Conservation (phyloP, 2,797 vertebrate genomes). For the Poecile montanus region DNA sequence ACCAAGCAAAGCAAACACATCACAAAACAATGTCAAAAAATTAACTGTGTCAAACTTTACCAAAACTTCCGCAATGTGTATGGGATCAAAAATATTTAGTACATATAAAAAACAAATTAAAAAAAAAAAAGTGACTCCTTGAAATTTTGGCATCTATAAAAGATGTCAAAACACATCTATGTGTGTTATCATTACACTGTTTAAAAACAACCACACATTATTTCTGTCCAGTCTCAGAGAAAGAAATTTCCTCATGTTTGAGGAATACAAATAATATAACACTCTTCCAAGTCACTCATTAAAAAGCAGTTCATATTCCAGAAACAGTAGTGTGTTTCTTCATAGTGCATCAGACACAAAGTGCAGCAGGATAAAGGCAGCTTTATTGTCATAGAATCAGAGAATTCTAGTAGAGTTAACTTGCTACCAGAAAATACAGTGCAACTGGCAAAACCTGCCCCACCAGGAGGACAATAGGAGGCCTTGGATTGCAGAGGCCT, state of each 20-base stretch:
- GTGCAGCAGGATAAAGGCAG: not conserved
- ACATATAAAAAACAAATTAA: not conserved
- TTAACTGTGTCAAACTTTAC: not conserved
- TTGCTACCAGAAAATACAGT: not conserved
- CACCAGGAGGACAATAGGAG: not conserved
- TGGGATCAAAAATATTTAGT: not conserved
- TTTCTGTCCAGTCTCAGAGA: not conserved
- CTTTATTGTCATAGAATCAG: not conserved
- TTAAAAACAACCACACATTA: not conserved
- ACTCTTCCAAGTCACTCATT: not conserved
- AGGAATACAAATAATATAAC: not conserved
- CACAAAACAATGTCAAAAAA: not conserved
- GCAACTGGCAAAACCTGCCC: not conserved
- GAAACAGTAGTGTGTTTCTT: not conserved
- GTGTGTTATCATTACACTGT: not conserved
- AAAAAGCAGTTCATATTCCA: not conserved
- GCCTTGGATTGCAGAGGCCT: not conserved
- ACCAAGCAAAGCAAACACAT: not conserved
- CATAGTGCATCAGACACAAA: not conserved
- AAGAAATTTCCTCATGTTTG: not conserved
- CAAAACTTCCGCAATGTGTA: not conserved
- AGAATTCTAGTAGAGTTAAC: not conserved
- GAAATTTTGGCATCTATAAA: not conserved
- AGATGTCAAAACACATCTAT: not conserved
- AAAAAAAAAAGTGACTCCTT: not conserved